phyloP scores from a whole-genome alignment of 1,140 invertebrate genomes.

The Drosophila miranda region DNA sequence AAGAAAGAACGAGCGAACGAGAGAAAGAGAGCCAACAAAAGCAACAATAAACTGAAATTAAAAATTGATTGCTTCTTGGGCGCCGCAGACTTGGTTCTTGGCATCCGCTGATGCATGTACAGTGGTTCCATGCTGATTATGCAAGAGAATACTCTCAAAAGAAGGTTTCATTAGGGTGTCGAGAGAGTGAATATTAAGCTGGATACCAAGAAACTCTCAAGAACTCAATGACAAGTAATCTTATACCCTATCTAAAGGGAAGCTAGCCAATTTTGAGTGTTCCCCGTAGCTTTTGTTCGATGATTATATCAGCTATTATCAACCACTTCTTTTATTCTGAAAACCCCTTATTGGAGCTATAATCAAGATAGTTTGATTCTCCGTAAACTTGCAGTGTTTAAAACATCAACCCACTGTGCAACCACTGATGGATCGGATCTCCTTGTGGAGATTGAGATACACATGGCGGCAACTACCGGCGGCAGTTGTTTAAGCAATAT shows the following conservation, averaged over 20 bases:
- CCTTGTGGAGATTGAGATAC: constrained; percentile 12
- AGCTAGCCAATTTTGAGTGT: no score
- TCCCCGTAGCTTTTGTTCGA: no score
- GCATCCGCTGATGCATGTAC: constrained; percentile 41
- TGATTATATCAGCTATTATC: background rate
- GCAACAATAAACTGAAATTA: constrained; percentile 65
- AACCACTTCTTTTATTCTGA: background rate
- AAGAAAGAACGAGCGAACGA: constrained; percentile 23
- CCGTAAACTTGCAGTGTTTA: constrained; percentile 2
- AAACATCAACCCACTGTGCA: constrained; percentile 8
- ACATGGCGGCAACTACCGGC: constrained; percentile 14
- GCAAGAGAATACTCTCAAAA: no score
- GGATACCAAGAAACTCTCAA: no score
- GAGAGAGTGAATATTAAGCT: no score
- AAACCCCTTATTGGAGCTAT: background rate
- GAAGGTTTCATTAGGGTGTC: no score
- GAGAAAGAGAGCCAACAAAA: constrained; percentile 17
- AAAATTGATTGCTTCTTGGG: constrained; percentile 74
- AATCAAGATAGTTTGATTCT: background rate
- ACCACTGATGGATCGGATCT: no score
- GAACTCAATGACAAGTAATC: no score
- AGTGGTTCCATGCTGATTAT: constrained; percentile 37
- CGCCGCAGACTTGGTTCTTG: constrained; percentile 31
- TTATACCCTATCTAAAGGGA: no score
- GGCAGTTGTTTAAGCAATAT: constrained; percentile 24